Evolutionary conservation across 2,113 vertebrate genomes (phyloP).

Genomic region (Cheirogaleus medius): DNA sequence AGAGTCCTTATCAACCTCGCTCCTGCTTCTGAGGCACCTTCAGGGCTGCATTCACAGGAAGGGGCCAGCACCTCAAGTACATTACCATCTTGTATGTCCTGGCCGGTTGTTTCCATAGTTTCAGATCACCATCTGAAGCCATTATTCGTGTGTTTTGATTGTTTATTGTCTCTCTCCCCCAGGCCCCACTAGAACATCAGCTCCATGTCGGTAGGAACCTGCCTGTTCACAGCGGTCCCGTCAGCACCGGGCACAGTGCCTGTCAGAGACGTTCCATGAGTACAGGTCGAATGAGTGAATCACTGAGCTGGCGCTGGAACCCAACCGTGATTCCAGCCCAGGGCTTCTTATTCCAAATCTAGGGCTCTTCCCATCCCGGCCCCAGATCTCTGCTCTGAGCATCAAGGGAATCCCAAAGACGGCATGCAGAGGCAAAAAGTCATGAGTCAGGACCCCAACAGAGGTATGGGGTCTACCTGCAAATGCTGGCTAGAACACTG

Average conservation of each 20-base stretch:
- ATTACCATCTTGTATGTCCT: background rate
- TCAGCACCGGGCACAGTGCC: background rate
- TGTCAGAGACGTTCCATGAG: background rate
- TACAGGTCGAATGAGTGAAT: background rate
- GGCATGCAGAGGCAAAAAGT: background rate
- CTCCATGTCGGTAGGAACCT: background rate
- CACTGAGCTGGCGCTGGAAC: background rate
- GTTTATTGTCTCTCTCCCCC: background rate
- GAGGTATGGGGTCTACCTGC: background rate
- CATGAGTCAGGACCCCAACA: background rate
- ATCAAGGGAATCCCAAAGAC: background rate
- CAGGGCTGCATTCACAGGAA: background rate
- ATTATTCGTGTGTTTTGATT: background rate
- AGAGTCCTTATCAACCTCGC: background rate
- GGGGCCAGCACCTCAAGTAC: too few relatives aligned
- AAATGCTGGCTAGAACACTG: background rate
- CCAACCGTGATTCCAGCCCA: background rate
- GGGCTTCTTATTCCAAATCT: background rate
- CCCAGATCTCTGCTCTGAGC: background rate
- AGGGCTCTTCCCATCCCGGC: background rate
- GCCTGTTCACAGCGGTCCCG: background rate
- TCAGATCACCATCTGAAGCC: background rate
- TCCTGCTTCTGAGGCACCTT: background rate
- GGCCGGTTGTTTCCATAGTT: background rate
- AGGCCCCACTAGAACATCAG: background rate